Evolutionary conservation across 2,113 vertebrate species (phyloP).

Genomic region (Sphyrna mokarran): DNA sequence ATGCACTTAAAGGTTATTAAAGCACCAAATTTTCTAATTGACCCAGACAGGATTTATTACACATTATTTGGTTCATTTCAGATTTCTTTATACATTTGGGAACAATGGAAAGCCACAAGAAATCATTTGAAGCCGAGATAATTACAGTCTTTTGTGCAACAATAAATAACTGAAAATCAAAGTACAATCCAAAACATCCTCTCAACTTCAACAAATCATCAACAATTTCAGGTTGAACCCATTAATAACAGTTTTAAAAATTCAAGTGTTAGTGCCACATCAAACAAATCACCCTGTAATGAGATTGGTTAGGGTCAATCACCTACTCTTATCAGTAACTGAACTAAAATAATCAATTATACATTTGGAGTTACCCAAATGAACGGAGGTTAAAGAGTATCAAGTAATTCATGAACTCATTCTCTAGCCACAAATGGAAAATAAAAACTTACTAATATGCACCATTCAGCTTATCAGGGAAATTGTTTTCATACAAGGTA

Average conservation of each 20-base stretch:
- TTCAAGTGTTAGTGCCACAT: neutral
- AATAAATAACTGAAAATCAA: neutral
- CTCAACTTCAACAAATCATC: conserved; percentile 1
- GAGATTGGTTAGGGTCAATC: neutral
- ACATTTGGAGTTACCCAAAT: neutral
- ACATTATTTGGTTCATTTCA: neutral
- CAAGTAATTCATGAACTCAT: neutral
- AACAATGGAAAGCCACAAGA: neutral
- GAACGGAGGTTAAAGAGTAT: neutral
- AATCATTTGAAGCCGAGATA: neutral
- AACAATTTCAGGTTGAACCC: neutral
- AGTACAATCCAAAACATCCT: neutral
- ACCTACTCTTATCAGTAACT: neutral
- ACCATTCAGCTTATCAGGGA: neutral
- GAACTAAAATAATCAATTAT: conserved; percentile 5
- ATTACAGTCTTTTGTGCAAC: neutral
- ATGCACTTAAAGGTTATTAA: neutral
- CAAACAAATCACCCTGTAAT: neutral
- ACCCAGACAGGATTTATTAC: neutral
- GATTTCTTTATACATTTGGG: neutral
- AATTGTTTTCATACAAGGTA: neutral
- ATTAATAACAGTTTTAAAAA: neutral
- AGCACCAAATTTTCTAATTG: neutral
- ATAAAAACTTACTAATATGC: neutral
- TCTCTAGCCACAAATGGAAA: neutral